A percentile compares a stretch with the other conserved stretches of the same genome.
Conservation (phyloP, 2,797 vertebrate species). For the Lutjanus argentimaculatus region DNA sequence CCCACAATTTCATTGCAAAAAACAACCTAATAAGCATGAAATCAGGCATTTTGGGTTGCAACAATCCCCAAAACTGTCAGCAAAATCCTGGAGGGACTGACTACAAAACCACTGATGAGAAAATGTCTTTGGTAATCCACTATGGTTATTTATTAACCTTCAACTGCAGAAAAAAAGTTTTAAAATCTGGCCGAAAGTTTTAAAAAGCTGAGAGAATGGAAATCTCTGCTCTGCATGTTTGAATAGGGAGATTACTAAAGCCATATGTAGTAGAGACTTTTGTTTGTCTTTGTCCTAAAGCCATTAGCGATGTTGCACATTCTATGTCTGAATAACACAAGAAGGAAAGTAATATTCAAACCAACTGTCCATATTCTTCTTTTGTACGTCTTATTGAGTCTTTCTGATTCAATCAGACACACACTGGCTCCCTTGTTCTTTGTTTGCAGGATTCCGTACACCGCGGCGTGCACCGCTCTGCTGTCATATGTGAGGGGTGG, state of each 20-base stretch:
- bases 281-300: neutral
- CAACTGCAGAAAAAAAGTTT: neutral
- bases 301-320: neutral
- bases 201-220: neutral
- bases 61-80: too few relatives aligned
- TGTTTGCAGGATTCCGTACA: conserved; percentile 34
- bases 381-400: conserved; percentile 13
- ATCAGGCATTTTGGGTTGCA: too few relatives aligned
- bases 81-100: too few relatives aligned
- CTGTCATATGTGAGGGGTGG: conserved; percentile 54
- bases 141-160: neutral
- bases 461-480: conserved; percentile 17
- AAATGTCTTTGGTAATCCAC: neutral
- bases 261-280: neutral
- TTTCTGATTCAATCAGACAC: conserved; percentile 58
- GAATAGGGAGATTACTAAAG: neutral
- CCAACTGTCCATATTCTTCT: neutral
- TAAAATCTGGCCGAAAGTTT: neutral
- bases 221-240: neutral
- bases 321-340: neutral
- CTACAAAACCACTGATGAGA: neutral
- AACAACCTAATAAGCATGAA: too few relatives aligned
- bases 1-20: too few relatives aligned
- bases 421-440: conserved; percentile 56
- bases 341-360: neutral